Percentiles rank a stretch among this genome's conserved stretches.
These are phyloP conservation scores for Chaetogeoica ovagalla DNA, from an alignment of 2,888 invertebrate genomes.

Conservation along the genomic window DNA sequence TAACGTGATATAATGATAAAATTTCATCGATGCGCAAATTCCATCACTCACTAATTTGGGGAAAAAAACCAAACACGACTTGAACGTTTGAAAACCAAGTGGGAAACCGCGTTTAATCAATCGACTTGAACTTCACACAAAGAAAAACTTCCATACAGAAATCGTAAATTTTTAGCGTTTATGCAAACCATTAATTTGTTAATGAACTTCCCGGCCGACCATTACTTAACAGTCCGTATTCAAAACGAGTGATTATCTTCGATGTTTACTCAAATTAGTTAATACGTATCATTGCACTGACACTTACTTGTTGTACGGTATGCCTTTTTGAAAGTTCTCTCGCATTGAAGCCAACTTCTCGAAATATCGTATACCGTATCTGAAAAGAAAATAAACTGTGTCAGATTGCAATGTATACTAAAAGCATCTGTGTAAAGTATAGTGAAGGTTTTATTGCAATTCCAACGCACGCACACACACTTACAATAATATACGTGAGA, in stretches of 20 bases:
- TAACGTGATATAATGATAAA: too few species aligned
- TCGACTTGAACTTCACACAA: too few species aligned
- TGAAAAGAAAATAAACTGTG: slow-evolving; percentile 40
- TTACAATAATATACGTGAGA: background rate
- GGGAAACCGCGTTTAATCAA: too few species aligned
- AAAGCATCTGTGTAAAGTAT: slow-evolving; percentile 31
- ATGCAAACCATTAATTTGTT: too few species aligned
- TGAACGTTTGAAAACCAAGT: too few species aligned
- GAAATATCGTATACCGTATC: slow-evolving; percentile 49
- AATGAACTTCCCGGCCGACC: too few species aligned
- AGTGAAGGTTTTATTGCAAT: slow-evolving; percentile 45
- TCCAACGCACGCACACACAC: slow-evolving; percentile 7
- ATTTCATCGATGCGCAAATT: too few species aligned
- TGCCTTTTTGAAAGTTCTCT: slow-evolving; percentile 43
- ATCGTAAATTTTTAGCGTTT: too few species aligned
- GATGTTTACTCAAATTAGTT: background rate
- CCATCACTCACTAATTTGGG: too few species aligned
- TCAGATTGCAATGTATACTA: slow-evolving; percentile 17
- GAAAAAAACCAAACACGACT: too few species aligned
- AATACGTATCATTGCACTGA: background rate
- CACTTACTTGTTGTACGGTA: slow-evolving; percentile 46
- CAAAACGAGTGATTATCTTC: background rate
- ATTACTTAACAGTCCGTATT: background rate
- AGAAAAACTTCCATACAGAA: too few species aligned
- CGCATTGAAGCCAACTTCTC: slow-evolving; percentile 39